These are phyloP conservation scores for Albula glossodonta DNA, from an alignment of 2,113 vertebrate species.

Conservation along the genomic window DNA sequence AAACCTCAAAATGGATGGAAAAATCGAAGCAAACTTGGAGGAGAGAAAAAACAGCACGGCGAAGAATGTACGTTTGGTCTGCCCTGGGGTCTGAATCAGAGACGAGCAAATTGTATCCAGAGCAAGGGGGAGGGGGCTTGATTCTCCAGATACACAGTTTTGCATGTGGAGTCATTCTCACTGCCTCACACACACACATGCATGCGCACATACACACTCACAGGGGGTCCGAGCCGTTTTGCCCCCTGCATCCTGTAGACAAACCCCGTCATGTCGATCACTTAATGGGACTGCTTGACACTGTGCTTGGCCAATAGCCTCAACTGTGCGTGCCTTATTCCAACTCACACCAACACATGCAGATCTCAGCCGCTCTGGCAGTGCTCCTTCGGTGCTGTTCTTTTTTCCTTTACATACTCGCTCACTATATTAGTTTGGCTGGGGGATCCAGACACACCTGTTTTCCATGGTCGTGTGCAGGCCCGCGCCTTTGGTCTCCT, in stretches of 20 bases:
- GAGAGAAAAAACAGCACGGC: slow-evolving; percentile 9
- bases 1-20: slow-evolving; percentile 31
- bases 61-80: not conserved
- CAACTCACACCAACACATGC: not conserved
- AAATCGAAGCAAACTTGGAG: slow-evolving; percentile 9
- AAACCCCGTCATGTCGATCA: not conserved
- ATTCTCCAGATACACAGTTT: not conserved
- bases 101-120: slow-evolving; percentile 31
- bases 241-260: not conserved
- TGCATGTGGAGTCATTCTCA: not conserved
- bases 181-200: slow-evolving; percentile 13
- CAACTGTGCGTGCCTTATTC: not conserved
- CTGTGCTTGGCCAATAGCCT: not conserved
- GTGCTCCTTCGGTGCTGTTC: not conserved
- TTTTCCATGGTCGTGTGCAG: not conserved
- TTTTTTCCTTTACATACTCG: not conserved
- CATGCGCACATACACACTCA: slow-evolving; percentile 33
- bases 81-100: slow-evolving; percentile 17
- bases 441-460: not conserved
- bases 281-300: not conserved
- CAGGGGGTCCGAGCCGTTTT: not conserved
- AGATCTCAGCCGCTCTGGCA: not conserved
- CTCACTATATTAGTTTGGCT: not conserved
- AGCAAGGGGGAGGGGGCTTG: not conserved
- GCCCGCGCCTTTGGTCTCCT: not conserved